Evolutionary conservation across 2,797 vertebrate genomes (phyloP).

Genomic region (Florisuga fusca): DNA sequence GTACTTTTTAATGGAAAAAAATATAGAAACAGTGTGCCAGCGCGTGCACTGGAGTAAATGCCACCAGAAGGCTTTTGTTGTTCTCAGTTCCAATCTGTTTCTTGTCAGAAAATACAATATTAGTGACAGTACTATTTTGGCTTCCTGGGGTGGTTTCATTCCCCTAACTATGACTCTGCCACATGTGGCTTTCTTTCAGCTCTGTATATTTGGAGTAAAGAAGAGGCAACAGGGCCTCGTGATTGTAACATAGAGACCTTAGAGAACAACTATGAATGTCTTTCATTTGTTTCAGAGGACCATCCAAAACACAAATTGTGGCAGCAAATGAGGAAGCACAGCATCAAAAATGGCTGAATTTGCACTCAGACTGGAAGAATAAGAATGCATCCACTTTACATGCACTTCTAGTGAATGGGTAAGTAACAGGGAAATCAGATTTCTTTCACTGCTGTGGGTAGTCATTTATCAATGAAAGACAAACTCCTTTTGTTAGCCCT

Average conservation of each 20-base stretch:
- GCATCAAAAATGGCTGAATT: slow-evolving; percentile 86
- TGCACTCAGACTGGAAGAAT: slow-evolving; percentile 83
- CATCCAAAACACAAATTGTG: slow-evolving; percentile 78
- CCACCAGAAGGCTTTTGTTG: neutral
- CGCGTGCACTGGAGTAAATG: neutral
- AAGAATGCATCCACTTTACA: slow-evolving; percentile 86
- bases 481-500: neutral
- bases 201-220: neutral
- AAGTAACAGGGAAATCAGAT: slow-evolving; percentile 35
- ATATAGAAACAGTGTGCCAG: neutral
- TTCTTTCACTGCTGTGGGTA: neutral
- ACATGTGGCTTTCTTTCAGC: neutral
- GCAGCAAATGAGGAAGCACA: slow-evolving; percentile 68
- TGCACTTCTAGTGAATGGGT: slow-evolving; percentile 87
- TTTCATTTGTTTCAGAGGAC: slow-evolving; percentile 77
- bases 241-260: neutral
- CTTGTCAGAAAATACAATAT: neutral
- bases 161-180: neutral
- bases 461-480: neutral
- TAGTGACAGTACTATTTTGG: neutral
- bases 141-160: neutral
- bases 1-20: neutral
- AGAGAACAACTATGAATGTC: neutral
- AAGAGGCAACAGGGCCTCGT: neutral
- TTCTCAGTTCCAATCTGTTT: neutral